Base-by-base conservation (phyloP, 1,140 invertebrate species). In the Drosophila simulans region DNA sequence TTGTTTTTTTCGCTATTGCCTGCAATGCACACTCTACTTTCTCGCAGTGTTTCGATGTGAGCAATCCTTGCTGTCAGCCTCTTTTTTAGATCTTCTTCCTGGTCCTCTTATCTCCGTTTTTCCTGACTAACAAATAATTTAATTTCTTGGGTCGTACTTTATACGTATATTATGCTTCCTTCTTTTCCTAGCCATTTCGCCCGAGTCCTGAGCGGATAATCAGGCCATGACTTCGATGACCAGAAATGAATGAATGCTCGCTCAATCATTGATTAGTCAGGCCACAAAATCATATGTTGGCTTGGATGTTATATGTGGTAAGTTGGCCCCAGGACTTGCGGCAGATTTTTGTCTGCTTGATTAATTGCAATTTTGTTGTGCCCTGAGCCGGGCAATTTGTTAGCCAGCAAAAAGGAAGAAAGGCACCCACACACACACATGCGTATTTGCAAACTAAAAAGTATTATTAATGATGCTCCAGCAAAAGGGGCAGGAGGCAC, bases 321-420 rank as follows among this genome's bases (percentile, higher is more conserved):
- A 17, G 37, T 20, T 20, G 10, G 34, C 37, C 37, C 42, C 45
- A 15, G 31, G 46, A 17, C 48, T 27, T 60, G 45, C 51, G 58
- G 27, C 68, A 88, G 79, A 88, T 88, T 71, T 79, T 86, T 88
- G 83, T 88, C 83, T 82, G 71, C 65, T 88, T 86, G 83, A 86
- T 86, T 86, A 86, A 86, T 86, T 88, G 83, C 70, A 76, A 68
- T 77, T 69, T 60, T 54, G 55, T 77, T 48, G 20, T 25, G 62
- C 42, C 63, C 46, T 17, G 42, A 42, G 42, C 56, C 55, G 35
- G 57, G 72, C 73, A 71, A 82, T 82, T 77, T 77, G 78, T 81
- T 80, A 63, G 62, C 31, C n/a, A 12, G 34, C 20, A 13, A 43
- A 39, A 46, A 5, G 5, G n/a, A 15, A 22, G n/a, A 12, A 17